phyloP scores from a whole-genome alignment of 2,113 vertebrate genomes.

The Mugil cephalus region DNA sequence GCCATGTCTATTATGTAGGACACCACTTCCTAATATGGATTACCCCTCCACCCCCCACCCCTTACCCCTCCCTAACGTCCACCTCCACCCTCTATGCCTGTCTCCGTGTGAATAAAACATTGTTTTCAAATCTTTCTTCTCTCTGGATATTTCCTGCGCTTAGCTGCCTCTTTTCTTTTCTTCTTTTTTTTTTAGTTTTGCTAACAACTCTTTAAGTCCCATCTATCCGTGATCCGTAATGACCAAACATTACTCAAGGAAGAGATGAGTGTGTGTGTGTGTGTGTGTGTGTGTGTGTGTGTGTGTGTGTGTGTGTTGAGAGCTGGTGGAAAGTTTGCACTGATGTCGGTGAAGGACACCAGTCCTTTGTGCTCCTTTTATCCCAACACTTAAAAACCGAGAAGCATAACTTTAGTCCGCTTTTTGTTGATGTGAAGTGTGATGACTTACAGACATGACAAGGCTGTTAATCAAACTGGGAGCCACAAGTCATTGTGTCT shows the following conservation, averaged over 20 bases:
- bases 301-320: constrained; percentile 5
- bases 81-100: constrained; percentile 51
- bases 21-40: constrained; percentile 84
- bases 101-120: constrained; percentile 58
- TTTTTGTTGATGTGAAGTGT: neutral
- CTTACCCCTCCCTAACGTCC: constrained; percentile 38
- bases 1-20: constrained; percentile 67
- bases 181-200: neutral
- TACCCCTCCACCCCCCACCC: constrained; percentile 16
- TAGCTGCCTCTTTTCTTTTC: neutral
- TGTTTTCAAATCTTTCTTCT: constrained; percentile 11
- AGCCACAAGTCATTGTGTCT: neutral
- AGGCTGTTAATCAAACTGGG: constrained; percentile 12
- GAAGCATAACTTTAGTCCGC: constrained; percentile 16
- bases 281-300: constrained; percentile 26
- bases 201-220: constrained; percentile 9
- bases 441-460: neutral
- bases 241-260: constrained; percentile 19
- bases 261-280: constrained; percentile 31
- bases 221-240: constrained; percentile 21
- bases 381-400: neutral
- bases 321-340: constrained; percentile 63
- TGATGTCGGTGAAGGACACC: constrained; percentile 29
- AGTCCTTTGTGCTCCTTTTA: neutral
- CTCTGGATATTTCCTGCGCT: neutral